Conservation (phyloP, 2,888 invertebrate species). For the Flexamia atlantica region DNA sequence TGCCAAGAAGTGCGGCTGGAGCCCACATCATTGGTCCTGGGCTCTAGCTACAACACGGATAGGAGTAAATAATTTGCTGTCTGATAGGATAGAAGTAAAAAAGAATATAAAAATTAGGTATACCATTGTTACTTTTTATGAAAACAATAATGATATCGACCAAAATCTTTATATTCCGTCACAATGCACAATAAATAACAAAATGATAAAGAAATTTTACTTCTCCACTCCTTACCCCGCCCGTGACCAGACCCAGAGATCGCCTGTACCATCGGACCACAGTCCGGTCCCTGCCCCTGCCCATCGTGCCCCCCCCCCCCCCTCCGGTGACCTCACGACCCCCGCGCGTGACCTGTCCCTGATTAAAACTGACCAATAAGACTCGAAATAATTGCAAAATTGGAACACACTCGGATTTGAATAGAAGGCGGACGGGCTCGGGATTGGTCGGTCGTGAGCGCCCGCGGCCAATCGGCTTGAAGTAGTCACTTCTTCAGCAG, state of each 20-base stretch:
- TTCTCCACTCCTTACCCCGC: too few relatives aligned
- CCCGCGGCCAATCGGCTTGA: conserved; percentile 59
- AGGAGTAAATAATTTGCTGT: too few relatives aligned
- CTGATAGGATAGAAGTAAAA: too few relatives aligned
- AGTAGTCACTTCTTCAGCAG: conserved; percentile 63
- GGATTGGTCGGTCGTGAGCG: conserved; percentile 59
- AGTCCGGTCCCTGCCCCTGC: background rate
- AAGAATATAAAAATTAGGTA: too few relatives aligned
- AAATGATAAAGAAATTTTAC: too few relatives aligned
- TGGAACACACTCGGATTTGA: conserved; percentile 63
- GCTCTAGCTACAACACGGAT: too few relatives aligned
- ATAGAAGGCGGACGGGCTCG: conserved; percentile 60
- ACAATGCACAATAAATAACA: too few relatives aligned
- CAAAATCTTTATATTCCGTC: too few relatives aligned
- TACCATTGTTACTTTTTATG: too few relatives aligned
- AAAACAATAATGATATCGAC: too few relatives aligned
- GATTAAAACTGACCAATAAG: conserved; percentile 63
- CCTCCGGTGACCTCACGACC: conserved; percentile 49
- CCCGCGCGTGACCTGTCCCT: conserved; percentile 60
- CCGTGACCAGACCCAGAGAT: background rate
- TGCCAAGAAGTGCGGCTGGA: too few relatives aligned
- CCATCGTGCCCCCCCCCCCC: conserved; percentile 24
- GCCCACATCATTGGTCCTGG: too few relatives aligned
- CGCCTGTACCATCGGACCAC: background rate
- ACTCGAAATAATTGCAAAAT: conserved; percentile 64